Evolutionary conservation across 2,797 vertebrate species (phyloP), one percentile per base, ranked within the genome.

Genomic region (Ibycter americanus): DNA sequence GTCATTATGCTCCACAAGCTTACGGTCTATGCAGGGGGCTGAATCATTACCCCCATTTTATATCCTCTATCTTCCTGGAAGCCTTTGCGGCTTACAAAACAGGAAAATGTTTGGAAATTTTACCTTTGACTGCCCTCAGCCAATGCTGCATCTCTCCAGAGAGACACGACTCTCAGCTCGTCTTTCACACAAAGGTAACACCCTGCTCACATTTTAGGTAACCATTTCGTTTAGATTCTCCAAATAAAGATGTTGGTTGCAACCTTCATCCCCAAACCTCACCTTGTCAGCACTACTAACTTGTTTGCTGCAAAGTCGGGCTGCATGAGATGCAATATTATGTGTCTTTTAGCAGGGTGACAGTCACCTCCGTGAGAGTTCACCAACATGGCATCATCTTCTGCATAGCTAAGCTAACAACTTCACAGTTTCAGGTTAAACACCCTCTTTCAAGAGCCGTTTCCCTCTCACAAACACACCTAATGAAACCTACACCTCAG

Each of bases 341-440:
- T 3, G 25, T 26, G 29, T 12, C 32, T 44, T 10, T 56, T 59
- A 71, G 58, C 12, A 46, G 27, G 19, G 51, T 32, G 59, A 58
- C 51, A 66, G 51, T 14, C 67, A 63, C 36, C 5, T 63, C 49
- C 54, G 22, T 3, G 9, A 38, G 18, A 55, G 52, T 18, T 6
- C 68, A 68, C 12, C 15, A 71, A 15, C 20, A 11, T 0, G 3
- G 56, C 65, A 93, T 22, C 20, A 56, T 16, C 47, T 56, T 19
- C 13, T 7, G 36, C 0, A 0, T 1, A 32, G 55, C 46, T 80
- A 58, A 40, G 15, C 19, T 29, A 71, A 59, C 40, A 72, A 26
- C 19, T 15, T 47, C 18, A 29, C 4, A 9, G 12, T 25, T 94
- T 49, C 1, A 4, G 46, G 55, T 70, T 56, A 73, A 94, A 67